Evolutionary conservation across 2,797 vertebrate genomes (phyloP).

Genomic region (Zalophus californianus): DNA sequence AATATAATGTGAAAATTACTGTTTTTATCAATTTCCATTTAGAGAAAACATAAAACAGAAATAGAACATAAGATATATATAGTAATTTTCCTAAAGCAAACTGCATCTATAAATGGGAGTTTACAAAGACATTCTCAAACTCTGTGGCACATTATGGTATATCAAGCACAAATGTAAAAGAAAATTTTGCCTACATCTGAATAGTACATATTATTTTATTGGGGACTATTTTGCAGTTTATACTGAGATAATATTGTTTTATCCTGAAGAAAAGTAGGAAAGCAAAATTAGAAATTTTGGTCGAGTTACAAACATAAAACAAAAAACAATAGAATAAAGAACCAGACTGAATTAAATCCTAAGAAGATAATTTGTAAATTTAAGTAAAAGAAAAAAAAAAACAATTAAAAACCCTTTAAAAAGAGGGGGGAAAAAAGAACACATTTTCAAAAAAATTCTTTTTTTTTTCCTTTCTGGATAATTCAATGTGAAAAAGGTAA

Average conservation of each 20-base stretch:
- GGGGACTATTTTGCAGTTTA: not conserved
- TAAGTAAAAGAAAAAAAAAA: not conserved
- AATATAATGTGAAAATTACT: not conserved
- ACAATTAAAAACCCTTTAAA: not conserved
- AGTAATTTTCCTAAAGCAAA: not conserved
- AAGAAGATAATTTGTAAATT: not conserved
- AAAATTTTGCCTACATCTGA: not conserved
- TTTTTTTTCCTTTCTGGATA: not conserved
- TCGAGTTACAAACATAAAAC: not conserved
- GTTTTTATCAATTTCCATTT: not conserved
- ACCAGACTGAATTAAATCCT: not conserved
- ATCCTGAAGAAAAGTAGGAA: not conserved
- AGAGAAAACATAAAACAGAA: not conserved
- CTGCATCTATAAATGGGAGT: not conserved
- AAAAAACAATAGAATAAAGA: not conserved
- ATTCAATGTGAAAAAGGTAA: not conserved
- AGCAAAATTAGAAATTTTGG: not conserved
- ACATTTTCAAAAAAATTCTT: not conserved
- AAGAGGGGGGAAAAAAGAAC: not conserved
- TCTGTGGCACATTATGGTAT: not conserved
- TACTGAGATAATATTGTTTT: not conserved
- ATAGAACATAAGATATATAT: not conserved
- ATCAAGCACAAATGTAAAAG: constrained; percentile 6
- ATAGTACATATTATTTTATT: not conserved
- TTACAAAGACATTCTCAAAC: not conserved